phyloP scores from a whole-genome alignment of 2,113 vertebrate genomes.

The Periophthalmus modestus region DNA sequence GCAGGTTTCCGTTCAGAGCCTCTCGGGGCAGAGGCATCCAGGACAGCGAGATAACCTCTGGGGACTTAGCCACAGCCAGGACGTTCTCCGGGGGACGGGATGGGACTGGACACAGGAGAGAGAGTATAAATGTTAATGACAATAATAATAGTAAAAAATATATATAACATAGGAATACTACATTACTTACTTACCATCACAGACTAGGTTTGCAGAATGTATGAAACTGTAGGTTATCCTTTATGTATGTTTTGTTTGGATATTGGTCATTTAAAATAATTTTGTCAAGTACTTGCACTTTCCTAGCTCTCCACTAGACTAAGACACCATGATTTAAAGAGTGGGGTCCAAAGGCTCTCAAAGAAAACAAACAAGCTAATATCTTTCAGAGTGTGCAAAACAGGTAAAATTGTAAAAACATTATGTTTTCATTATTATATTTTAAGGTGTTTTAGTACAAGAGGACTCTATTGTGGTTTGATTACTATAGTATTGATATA shows the following conservation, averaged over 20 bases:
- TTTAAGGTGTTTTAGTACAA: neutral
- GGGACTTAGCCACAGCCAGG: constrained; percentile 92
- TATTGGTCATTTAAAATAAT: neutral
- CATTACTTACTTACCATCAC: neutral
- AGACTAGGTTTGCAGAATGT: neutral
- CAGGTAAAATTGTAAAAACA: too few species aligned
- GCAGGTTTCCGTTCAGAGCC: constrained; percentile 93
- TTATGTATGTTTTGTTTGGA: neutral
- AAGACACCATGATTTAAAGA: constrained; percentile 8
- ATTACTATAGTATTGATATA: neutral
- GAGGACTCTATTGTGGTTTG: neutral
- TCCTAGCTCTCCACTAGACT: constrained; percentile 46
- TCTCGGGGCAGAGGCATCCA: constrained; percentile 93
- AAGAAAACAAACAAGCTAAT: neutral
- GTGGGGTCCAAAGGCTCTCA: neutral
- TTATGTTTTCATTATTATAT: neutral
- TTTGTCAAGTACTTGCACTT: neutral
- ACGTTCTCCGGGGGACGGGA: constrained; percentile 95
- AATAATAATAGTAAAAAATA: neutral
- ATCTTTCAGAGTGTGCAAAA: neutral
- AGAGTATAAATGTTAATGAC: neutral
- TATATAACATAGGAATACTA: neutral
- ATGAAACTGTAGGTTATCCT: neutral
- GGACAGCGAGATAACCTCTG: constrained; percentile 94
- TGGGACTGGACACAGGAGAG: constrained; percentile 80